phyloP scores from a whole-genome alignment of 2,888 invertebrate species.

The Macrosiphum euphorbiae region DNA sequence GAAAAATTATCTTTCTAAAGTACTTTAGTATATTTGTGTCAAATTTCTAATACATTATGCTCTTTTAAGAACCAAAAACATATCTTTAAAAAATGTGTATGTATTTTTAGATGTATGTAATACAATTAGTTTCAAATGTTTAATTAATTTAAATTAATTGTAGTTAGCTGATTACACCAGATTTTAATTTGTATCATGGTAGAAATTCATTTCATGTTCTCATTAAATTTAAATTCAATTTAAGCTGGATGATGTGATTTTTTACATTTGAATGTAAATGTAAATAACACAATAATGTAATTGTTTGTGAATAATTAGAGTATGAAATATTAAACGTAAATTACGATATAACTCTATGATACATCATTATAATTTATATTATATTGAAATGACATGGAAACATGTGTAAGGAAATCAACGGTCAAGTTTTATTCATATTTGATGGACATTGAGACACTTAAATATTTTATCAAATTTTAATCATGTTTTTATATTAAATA shows the following conservation, averaged over 20 bases:
- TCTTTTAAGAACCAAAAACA: neutral
- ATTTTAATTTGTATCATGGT: neutral
- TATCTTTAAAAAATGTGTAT: neutral
- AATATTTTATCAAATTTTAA: conserved; percentile 16
- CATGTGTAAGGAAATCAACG: neutral
- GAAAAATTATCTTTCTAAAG: neutral
- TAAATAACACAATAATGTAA: neutral
- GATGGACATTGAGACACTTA: neutral
- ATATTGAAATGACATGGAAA: neutral
- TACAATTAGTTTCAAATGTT: neutral
- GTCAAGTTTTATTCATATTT: neutral
- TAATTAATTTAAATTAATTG: neutral
- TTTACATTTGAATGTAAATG: neutral
- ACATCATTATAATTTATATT: neutral
- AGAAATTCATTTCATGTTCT: neutral
- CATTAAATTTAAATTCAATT: neutral
- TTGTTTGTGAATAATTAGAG: neutral
- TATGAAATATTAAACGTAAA: neutral
- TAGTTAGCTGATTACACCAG: neutral
- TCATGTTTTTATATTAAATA: neutral
- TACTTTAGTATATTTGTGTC: neutral
- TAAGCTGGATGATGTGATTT: neutral
- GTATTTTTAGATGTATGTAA: neutral
- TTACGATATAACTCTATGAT: neutral
- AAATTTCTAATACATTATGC: neutral